phyloP scores from a whole-genome alignment of 2,797 vertebrate species.

The Anguilla obscura region DNA sequence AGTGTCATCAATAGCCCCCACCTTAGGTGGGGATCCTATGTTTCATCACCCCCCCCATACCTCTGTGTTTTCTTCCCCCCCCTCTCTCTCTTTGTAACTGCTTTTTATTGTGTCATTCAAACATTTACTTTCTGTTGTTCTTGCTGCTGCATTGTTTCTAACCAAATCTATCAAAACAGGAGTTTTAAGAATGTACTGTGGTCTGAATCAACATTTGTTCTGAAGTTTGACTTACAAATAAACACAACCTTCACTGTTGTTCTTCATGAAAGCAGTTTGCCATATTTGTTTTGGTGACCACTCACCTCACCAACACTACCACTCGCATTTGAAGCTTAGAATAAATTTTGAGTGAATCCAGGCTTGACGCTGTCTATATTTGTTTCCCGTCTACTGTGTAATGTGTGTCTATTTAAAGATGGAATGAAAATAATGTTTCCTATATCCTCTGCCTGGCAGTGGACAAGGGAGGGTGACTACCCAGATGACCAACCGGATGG shows the following conservation, averaged over 20 bases:
- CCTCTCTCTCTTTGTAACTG: background rate
- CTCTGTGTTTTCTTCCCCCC: background rate
- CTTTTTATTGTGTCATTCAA: background rate
- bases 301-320: background rate
- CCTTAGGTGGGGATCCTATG: conserved; percentile 13
- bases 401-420: background rate
- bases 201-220: background rate
- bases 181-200: background rate
- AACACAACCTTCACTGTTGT: background rate
- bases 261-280: background rate
- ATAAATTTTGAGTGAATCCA: background rate
- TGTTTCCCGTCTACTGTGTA: background rate
- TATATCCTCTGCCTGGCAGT: conserved; percentile 3
- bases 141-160: background rate
- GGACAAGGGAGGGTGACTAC: conserved; percentile 46
- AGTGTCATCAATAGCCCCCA: background rate
- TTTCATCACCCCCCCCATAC: background rate
- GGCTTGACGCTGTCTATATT: background rate
- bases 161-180: background rate
- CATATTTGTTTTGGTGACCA: background rate
- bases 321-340: background rate
- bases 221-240: background rate
- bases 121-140: background rate
- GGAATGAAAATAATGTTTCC: background rate
- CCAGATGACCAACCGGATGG: conserved; percentile 45